Conservation (phyloP, 2,113 vertebrate species). For the Hemiscyllium ocellatum region DNA sequence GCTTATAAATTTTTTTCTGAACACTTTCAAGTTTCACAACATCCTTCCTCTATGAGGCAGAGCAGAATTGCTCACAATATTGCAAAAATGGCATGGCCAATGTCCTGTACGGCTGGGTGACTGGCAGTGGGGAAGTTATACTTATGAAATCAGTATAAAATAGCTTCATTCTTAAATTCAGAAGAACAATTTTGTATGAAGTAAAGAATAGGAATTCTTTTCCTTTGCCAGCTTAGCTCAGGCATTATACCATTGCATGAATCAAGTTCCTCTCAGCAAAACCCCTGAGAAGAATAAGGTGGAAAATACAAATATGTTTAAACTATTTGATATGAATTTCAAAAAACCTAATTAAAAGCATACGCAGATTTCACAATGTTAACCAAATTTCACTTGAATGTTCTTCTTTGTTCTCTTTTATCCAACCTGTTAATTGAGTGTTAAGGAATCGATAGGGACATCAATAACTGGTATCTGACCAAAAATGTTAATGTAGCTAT, state of each 20-base stretch:
- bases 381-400: neutral
- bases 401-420: neutral
- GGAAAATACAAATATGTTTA: neutral
- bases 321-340: neutral
- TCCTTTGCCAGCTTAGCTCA: neutral
- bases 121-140: neutral
- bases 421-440: neutral
- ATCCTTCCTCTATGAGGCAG: no score
- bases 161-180: neutral
- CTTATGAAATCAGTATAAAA: neutral
- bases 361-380: neutral
- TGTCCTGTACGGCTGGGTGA: no score
- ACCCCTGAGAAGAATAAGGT: neutral
- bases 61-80: no score
- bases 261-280: neutral
- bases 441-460: neutral
- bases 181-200: neutral
- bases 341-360: neutral
- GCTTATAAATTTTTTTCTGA: no score
- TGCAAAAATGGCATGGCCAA: no score
- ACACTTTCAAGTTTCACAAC: no score
- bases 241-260: neutral
- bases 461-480: neutral
- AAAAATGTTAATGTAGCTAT: neutral
- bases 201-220: neutral